phyloP scores from a whole-genome alignment of 2,888 invertebrate species.

The Agrochola lota region DNA sequence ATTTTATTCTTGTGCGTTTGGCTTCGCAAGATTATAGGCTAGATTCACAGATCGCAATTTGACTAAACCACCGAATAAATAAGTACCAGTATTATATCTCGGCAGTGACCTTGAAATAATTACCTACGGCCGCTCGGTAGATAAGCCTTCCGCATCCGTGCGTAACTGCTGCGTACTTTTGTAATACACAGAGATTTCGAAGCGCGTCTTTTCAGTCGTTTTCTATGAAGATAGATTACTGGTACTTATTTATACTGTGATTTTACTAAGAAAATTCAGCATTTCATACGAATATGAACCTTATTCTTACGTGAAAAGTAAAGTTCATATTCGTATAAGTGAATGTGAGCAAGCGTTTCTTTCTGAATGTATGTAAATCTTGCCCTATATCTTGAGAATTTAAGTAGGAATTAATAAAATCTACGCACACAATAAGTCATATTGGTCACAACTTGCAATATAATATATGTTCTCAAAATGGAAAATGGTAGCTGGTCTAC shows the following conservation, averaged over 20 bases:
- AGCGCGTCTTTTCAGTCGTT: too few relatives aligned
- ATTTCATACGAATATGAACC: background rate
- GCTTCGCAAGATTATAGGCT: background rate
- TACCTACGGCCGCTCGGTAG: too few relatives aligned
- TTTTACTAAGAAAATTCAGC: background rate
- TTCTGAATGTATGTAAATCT: background rate
- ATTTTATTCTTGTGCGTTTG: background rate
- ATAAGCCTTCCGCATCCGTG: too few relatives aligned
- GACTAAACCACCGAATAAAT: background rate
- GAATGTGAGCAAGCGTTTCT: background rate
- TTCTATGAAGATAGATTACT: too few relatives aligned
- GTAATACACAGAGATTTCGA: too few relatives aligned
- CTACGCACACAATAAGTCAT: background rate
- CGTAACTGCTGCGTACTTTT: too few relatives aligned
- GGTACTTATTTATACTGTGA: too few relatives aligned
- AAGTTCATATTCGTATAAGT: background rate
- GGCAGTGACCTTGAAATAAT: too few relatives aligned
- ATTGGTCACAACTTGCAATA: background rate
- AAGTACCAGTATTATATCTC: too few relatives aligned
- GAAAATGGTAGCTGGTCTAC: conserved; percentile 11
- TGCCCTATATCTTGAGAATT: background rate
- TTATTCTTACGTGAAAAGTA: too few relatives aligned
- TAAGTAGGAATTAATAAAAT: background rate
- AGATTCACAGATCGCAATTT: background rate
- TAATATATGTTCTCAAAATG: background rate